Evolutionary conservation across 2,113 vertebrate species (phyloP), one percentile per base, ranked within the genome.

Genomic region (Ramphastos sulfuratus): DNA sequence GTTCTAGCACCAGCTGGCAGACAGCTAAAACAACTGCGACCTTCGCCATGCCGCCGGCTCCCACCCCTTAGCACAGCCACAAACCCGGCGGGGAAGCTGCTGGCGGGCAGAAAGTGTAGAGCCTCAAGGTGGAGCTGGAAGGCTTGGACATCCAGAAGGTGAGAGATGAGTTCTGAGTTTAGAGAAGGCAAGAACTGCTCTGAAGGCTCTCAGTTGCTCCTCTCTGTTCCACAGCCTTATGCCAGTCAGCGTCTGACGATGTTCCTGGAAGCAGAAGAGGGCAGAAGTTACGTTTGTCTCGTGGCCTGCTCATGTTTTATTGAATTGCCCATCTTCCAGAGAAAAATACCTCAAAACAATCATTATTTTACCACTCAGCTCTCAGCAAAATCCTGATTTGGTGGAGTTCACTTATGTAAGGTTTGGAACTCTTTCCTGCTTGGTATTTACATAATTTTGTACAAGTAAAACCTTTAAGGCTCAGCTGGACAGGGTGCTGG

Each of bases 41-140:
- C 95, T 96, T 97, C 63, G 98, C 99, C 99, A 99, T 99, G 96
- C 94, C 98, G 96, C 87, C 85, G 59, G 71, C 71, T 91, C 35
- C 33, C 8, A 65, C 28, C 55, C 48, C 21, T 61, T 63, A 80
- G 86, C 90, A 31, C 31, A 80, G n/a, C 50, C 64, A 23, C 31
- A 28, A 50, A 63, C 12, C 3, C 25, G 72, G 69, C 72, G 15
- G 28, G 33, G 30, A 39, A 54, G 35, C 37, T 37, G 35, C 28
- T 63, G 5, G 10, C 75, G 58, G 89, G 65, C 87, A 80, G 84
- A 19, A 90, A 92, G 87, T 1, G 86, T 60, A 69, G 89, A 93
- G 95, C 94, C 92, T 89, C 18, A 66, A 20, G 74, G 84, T 81
- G 70, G 56, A 37, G 67, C 71, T 96, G 95, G 91, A 92, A 93